Evolutionary conservation across 2,113 vertebrate species (phyloP), one percentile per base, ranked within the genome.

Genomic region (Panthera leo): DNA sequence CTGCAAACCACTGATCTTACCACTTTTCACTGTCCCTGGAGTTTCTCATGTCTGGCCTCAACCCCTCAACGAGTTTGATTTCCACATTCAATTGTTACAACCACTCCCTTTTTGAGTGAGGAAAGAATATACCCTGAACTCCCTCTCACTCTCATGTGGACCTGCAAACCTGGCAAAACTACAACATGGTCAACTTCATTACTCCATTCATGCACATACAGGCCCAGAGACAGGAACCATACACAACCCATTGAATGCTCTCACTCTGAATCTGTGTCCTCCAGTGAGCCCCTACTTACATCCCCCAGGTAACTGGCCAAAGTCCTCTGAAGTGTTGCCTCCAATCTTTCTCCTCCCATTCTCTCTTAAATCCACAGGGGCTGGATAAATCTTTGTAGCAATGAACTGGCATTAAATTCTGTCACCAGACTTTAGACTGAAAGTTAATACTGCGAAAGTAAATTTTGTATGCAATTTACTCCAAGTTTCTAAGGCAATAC

Each of bases 361-460:
- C 42, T 83, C 61, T 95, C 55, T 84, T 61, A n/a, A 82, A 92
- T 61, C 70, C 67, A 86, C 4, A 84, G 39, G n/a, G 29, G 11
- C n/a, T 42, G 36, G n/a, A 31, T 75, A 51, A 87, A 73, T 93
- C 31, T 95, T 93, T 91, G 42, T 19, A 75, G 45, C 94, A 55
- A 85, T 78, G 36, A 96, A 89, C 7, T 65, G 75, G 82, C 48
- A 87, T 79, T 79, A 86, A 95, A 67, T 34, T 78, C 65, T 42
- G 34, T 53, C 76, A 45, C 9, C 61, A 89, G 27, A 88, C 31
- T 65, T 96, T 42, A 91, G 85, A 78, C 18, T 51, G 86, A 89
- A 93, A 83, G 42, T 92, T 73, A 97, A 93, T 71, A 92, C 23
- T 86, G 16, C 85, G 27, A 92, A 92, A 94, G 14, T 39, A 84